These are phyloP conservation scores for Seriola rivoliana DNA, from an alignment of 2,113 vertebrate genomes.

Conservation along the genomic window DNA sequence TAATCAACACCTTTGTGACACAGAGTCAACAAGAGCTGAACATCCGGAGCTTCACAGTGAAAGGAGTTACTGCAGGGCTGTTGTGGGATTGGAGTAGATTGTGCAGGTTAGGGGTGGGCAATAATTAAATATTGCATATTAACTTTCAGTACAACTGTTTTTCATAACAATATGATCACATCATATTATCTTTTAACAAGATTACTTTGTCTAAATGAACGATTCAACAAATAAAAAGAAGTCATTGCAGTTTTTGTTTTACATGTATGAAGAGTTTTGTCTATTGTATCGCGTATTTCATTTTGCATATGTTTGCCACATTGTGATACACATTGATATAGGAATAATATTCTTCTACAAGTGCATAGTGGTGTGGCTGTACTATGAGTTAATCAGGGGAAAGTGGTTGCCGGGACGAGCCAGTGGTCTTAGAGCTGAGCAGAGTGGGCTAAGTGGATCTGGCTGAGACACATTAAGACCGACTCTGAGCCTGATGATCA, in stretches of 20 bases:
- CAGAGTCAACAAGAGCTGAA: no score
- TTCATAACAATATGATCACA: slow-evolving; percentile 8
- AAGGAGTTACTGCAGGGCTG: background rate
- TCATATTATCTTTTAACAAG: slow-evolving; percentile 4
- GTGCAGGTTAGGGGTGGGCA: background rate
- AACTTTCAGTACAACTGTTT: slow-evolving; percentile 14
- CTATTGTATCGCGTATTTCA: background rate
- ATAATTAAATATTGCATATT: slow-evolving; percentile 5
- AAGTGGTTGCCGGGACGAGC: slow-evolving; percentile 32
- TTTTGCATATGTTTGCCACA: background rate
- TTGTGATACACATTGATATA: background rate
- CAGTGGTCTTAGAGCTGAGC: slow-evolving; percentile 15
- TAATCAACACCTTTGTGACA: no score
- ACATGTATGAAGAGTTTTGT: background rate
- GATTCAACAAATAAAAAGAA: background rate
- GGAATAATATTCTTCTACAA: background rate
- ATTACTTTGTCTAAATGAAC: background rate
- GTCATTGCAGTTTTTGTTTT: background rate
- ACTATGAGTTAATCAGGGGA: slow-evolving; percentile 16
- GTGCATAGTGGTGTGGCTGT: background rate
- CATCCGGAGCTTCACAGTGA: background rate
- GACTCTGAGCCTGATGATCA: slow-evolving; percentile 36
- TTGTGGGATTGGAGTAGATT: slow-evolving; percentile 17
- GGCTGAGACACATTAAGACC: slow-evolving; percentile 24
- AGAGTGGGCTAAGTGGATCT: slow-evolving; percentile 52